Conservation (phyloP, 2,888 invertebrate species). For the Cataglyphis rosenhaueri region DNA sequence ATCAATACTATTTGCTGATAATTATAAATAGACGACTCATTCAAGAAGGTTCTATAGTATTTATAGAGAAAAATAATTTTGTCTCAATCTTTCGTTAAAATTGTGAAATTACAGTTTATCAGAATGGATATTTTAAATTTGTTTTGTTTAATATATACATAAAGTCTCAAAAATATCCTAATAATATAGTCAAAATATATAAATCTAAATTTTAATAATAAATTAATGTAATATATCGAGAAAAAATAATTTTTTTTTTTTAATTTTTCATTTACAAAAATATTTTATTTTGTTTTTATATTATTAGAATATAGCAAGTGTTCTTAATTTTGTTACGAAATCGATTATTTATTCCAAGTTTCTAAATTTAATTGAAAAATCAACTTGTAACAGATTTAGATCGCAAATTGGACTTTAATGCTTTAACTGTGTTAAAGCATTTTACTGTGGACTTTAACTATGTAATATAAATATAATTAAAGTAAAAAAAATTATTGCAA, state of each 20-base stretch:
- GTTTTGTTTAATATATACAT: background rate
- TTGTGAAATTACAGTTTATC: background rate
- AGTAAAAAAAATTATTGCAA: background rate
- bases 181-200: too few species aligned
- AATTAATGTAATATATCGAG: background rate
- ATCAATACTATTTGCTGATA: background rate
- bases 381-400: constrained; percentile 1
- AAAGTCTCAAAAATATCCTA: background rate
- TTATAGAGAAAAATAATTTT: background rate
- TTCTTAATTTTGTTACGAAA: constrained; percentile 4
- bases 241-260: background rate
- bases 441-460: too few species aligned
- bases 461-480: too few species aligned
- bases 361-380: background rate
- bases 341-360: background rate
- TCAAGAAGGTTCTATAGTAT: background rate
- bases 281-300: background rate
- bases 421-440: too few species aligned
- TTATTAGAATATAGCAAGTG: background rate
- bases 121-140: background rate
- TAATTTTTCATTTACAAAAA: background rate
- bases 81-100: background rate
- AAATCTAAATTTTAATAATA: background rate
- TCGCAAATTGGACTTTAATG: background rate
- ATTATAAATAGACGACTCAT: background rate